Conservation (phyloP, 2,113 vertebrate species). For the Chitala chitala region DNA sequence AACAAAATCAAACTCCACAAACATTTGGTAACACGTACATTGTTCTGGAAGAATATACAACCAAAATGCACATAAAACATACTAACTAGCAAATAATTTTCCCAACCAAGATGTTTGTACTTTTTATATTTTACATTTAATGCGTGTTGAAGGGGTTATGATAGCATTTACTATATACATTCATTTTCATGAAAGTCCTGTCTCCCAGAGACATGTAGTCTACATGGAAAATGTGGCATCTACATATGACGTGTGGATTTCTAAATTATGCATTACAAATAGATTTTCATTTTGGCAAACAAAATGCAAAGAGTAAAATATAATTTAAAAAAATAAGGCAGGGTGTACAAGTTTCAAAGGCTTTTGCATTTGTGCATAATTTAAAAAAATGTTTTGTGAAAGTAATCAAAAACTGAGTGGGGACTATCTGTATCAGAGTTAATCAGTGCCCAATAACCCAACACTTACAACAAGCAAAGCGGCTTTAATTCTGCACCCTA, state of each 20-base stretch:
- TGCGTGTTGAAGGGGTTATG: conserved; percentile 34
- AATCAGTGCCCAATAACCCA: no score
- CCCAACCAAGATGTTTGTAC: conserved; percentile 49
- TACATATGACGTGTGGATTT: conserved; percentile 29
- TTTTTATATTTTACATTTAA: conserved; percentile 35
- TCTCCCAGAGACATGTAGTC: conserved; percentile 60
- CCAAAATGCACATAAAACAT: conserved; percentile 46
- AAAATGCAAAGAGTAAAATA: conserved; percentile 35
- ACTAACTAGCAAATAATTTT: conserved; percentile 49
- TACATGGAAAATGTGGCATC: conserved; percentile 30
- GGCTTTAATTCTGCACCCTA: no score
- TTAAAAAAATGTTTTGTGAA: neutral
- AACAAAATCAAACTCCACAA: conserved; percentile 62
- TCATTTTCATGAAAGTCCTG: conserved; percentile 44
- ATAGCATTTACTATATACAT: conserved; percentile 51
- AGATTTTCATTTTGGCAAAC: conserved; percentile 45
- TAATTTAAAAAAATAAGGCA: conserved; percentile 54
- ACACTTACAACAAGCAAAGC: neutral
- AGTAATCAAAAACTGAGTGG: neutral
- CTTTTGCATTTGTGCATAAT: conserved; percentile 30
- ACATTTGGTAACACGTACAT: conserved; percentile 54
- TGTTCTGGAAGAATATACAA: conserved; percentile 49
- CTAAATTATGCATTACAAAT: conserved; percentile 30
- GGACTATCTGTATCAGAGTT: neutral
- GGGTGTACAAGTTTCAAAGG: conserved; percentile 46